Base-by-base conservation (phyloP, 2,888 invertebrate genomes). In the Megamerina dolium region DNA sequence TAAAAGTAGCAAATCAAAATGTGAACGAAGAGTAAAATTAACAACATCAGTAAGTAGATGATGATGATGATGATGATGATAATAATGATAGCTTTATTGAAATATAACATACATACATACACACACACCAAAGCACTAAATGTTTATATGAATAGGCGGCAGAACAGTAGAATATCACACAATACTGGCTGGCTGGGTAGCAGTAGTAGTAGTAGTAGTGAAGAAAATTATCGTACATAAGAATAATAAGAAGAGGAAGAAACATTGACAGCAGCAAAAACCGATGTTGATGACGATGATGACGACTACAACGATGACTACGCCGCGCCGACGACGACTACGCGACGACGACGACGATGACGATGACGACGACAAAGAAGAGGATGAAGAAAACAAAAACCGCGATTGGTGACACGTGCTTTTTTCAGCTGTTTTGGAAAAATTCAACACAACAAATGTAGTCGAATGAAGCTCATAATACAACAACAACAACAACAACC, bases 341-440 rank as follows among this genome's bases (percentile, higher is more conserved):
- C 33, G 41, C 34, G 26, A 35, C 16, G 31, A 27, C 31, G 19
- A 20, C 41, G 38, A 41, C 44, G 32, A 38, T 29, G 17, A 45
- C 27, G 31, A 36, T n/a, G n/a, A n/a, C n/a, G n/a, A n/a, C n/a
- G n/a, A 46, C 42, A 29, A 46, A 42, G 37, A 40, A 37, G 41
- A 42, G 19, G 37, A 46, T 41, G 39, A 41, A 43, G 42, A 40
- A 37, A 29, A 27, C 29, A 55, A 48, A 53, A 57, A 57, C 49
- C 54, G 55, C 58, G 49, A 48, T 41, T 43, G 49, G 48, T 64
- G 65, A 66, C 66, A 64, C 66, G 64, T 64, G 64, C 66, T 66
- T 66, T 64, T 64, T 64, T 66, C 66, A 65, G 66, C 66, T 64
- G 64, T 64, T 64, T 64, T 62, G 57, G 55, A 57, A 59, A 46